These are phyloP conservation scores for Apogon talboti DNA, from an alignment of 2,797 vertebrate genomes.

Conservation along the genomic window DNA sequence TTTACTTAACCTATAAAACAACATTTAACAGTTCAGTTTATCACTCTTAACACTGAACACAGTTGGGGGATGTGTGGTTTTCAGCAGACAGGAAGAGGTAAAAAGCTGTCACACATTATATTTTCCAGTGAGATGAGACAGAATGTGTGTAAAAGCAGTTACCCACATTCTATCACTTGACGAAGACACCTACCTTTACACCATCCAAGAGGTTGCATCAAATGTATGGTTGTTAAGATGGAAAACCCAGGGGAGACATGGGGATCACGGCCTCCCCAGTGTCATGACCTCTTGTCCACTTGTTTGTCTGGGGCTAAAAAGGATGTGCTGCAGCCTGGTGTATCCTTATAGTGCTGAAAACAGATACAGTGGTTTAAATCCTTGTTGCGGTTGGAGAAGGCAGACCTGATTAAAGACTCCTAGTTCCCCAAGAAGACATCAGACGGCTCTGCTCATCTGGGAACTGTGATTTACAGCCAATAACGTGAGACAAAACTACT, in stretches of 20 bases:
- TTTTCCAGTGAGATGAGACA: no score
- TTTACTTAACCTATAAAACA: no score
- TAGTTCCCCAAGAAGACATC: constrained; percentile 18
- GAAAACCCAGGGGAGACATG: constrained; percentile 37
- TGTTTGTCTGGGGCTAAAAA: not conserved
- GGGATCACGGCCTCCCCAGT: constrained; percentile 6
- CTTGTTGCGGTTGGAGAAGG: constrained; percentile 5
- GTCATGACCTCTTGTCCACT: constrained; percentile 6
- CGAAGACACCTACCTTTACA: constrained; percentile 73
- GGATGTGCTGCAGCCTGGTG: not conserved
- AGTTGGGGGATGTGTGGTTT: no score
- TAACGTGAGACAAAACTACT: not conserved
- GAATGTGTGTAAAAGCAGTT: no score
- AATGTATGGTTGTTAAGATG: constrained; percentile 42
- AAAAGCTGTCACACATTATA: no score
- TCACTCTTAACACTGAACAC: no score
- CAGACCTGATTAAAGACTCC: constrained; percentile 23
- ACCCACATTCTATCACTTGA: no score
- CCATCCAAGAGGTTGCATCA: constrained; percentile 72
- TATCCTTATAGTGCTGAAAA: not conserved
- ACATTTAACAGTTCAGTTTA: no score
- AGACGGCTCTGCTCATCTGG: constrained; percentile 8
- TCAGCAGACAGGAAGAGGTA: no score
- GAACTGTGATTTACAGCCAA: constrained; percentile 15
- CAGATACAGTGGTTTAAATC: constrained; percentile 13